phyloP scores from a whole-genome alignment of 2,113 vertebrate species.

The Mormoops blainvillei region DNA sequence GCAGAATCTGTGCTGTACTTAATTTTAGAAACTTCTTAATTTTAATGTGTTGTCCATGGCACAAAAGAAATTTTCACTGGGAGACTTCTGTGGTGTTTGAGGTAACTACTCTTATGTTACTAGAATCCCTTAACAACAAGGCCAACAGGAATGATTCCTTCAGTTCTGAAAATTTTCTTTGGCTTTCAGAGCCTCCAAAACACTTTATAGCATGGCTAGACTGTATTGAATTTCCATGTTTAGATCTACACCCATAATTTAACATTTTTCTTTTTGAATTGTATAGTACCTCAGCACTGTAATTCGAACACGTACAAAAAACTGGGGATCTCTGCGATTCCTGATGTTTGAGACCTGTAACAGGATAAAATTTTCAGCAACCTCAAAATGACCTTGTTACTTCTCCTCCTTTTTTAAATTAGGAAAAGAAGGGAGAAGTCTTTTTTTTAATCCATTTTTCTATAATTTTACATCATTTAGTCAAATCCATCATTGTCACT shows the following conservation, averaged over 20 bases:
- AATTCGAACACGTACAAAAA: neutral
- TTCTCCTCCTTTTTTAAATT: neutral
- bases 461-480: neutral
- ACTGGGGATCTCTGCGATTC: neutral
- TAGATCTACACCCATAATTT: conserved; percentile 20
- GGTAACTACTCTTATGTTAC: conserved; percentile 67
- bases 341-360: neutral
- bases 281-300: neutral
- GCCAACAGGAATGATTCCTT: conserved; percentile 57
- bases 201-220: conserved; percentile 53
- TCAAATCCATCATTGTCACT: neutral
- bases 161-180: conserved; percentile 56
- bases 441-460: neutral
- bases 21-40: conserved; percentile 76
- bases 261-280: conserved; percentile 53
- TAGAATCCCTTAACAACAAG: conserved; percentile 59
- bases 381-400: neutral
- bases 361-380: neutral
- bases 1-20: conserved; percentile 44
- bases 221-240: conserved; percentile 53
- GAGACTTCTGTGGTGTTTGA: conserved; percentile 70
- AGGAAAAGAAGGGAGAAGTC: neutral
- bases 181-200: neutral
- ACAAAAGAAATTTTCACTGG: conserved; percentile 72
- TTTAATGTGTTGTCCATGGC: conserved; percentile 75